A percentile compares a stretch with the other conserved stretches of the same genome.
Evolutionary conservation across 2,888 invertebrate genomes (phyloP).

Genomic region (Brenthis daphne): DNA sequence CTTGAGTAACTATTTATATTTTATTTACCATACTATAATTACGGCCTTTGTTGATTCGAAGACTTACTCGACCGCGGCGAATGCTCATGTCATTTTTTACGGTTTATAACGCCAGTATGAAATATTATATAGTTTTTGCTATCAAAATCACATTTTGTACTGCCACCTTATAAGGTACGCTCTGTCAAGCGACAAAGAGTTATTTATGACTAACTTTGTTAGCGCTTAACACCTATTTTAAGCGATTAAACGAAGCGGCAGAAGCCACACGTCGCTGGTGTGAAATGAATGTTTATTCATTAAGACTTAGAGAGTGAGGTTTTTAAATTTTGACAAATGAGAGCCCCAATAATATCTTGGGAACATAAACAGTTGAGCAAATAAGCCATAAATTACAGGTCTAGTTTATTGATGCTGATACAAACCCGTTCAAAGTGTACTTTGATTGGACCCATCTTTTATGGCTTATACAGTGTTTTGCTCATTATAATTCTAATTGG

Average conservation of each 20-base stretch:
- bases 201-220: conserved; percentile 34
- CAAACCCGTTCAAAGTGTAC: background rate
- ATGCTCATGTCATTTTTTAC: conserved; percentile 23
- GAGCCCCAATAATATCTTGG: conserved; percentile 20
- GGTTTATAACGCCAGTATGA: conserved; percentile 9
- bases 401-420: conserved; percentile 21
- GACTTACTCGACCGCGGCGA: conserved; percentile 20
- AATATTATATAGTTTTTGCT: conserved; percentile 9
- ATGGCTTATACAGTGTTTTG: conserved; percentile 14
- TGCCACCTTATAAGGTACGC: conserved; percentile 22
- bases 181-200: conserved; percentile 23
- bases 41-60: conserved; percentile 39
- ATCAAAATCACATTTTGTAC: conserved; percentile 19
- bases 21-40: conserved; percentile 39
- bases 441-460: conserved; percentile 24
- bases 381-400: conserved; percentile 22
- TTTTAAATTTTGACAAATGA: conserved; percentile 35
- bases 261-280: conserved; percentile 20
- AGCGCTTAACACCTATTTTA: conserved; percentile 27
- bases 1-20: conserved; percentile 41
- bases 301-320: conserved; percentile 9
- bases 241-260: conserved; percentile 31
- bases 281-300: conserved; percentile 30
- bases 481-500: conserved; percentile 18
- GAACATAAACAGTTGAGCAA: conserved; percentile 31